Evolutionary conservation across 2,797 vertebrate genomes (phyloP).

Genomic region (Allobates femoralis): DNA sequence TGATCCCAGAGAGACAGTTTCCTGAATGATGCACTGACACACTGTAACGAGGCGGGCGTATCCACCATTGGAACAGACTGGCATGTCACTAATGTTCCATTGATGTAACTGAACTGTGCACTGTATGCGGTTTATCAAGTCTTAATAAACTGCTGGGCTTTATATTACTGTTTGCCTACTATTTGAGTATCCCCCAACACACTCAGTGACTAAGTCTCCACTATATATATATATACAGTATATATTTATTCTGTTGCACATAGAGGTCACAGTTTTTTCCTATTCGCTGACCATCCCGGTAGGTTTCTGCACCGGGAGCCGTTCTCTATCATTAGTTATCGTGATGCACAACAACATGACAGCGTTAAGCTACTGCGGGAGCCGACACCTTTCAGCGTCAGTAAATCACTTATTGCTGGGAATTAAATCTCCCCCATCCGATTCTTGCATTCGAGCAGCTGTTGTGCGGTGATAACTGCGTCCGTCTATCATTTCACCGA

Average conservation of each 20-base stretch:
- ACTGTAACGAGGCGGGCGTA: too few relatives aligned
- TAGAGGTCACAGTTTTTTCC: not conserved
- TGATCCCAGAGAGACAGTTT: too few relatives aligned
- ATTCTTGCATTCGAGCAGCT: constrained; percentile 33
- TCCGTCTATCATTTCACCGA: constrained; percentile 20
- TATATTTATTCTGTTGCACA: not conserved
- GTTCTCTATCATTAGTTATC: constrained; percentile 72
- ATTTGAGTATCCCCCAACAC: too few relatives aligned
- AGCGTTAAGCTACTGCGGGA: constrained; percentile 45
- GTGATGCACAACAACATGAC: constrained; percentile 53
- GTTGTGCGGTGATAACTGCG: constrained; percentile 46
- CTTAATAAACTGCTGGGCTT: too few relatives aligned
- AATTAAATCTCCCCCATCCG: constrained; percentile 45
- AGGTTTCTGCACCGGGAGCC: constrained; percentile 51
- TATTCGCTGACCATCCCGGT: not conserved
- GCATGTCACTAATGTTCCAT: too few relatives aligned
- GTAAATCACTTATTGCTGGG: constrained; percentile 49
- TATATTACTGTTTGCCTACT: too few relatives aligned
- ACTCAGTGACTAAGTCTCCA: too few relatives aligned
- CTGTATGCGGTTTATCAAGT: too few relatives aligned
- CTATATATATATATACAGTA: not conserved
- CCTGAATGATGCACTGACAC: too few relatives aligned
- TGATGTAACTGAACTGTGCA: too few relatives aligned
- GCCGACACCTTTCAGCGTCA: constrained; percentile 9
- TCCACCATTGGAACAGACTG: too few relatives aligned